phyloP scores from a whole-genome alignment of 2,113 vertebrate species.

The Gavialis gangeticus region DNA sequence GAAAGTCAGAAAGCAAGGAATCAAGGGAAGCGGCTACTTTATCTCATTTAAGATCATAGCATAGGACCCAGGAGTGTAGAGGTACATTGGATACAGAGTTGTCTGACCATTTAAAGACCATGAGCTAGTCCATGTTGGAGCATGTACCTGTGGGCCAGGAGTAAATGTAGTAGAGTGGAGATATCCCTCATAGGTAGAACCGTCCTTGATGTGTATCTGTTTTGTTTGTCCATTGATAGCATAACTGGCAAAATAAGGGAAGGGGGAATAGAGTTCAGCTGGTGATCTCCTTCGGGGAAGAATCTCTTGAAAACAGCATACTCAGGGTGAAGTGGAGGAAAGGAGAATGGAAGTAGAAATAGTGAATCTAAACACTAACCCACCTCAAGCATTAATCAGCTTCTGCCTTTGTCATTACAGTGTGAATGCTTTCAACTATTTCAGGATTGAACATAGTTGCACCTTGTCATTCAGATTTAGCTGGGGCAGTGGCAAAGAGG shows the following conservation, averaged over 20 bases:
- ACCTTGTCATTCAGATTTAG: background rate
- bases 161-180: background rate
- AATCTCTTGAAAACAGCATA: background rate
- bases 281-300: background rate
- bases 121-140: background rate
- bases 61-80: background rate
- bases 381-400: background rate
- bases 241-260: background rate
- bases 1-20: background rate
- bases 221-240: background rate
- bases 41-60: background rate
- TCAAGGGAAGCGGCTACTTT: background rate
- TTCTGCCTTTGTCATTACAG: accelerated
- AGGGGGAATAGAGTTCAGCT: background rate
- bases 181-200: background rate
- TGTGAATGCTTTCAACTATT: background rate
- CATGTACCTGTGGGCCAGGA: too few species aligned
- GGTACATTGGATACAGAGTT: background rate
- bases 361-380: background rate
- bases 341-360: background rate
- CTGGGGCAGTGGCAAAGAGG: too few species aligned
- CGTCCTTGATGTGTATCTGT: background rate
- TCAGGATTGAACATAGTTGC: background rate
- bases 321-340: background rate
- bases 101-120: background rate